Evolutionary conservation across 2,888 invertebrate genomes (phyloP).

Genomic region (Clitarchus hookeri): DNA sequence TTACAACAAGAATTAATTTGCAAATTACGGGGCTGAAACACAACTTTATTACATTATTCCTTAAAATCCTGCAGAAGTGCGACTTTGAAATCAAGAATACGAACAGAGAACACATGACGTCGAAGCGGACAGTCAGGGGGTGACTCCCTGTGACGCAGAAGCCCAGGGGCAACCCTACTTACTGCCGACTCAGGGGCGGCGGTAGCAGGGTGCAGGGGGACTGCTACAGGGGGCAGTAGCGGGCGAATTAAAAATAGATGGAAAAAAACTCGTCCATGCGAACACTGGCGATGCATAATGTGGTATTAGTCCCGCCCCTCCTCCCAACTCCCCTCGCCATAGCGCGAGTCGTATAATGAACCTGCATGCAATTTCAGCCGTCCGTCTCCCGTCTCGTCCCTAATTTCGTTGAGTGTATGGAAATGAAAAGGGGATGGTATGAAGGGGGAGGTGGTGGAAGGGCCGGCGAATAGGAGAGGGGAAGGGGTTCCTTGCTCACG

Average conservation of each 20-base stretch:
- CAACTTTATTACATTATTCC: too few species aligned
- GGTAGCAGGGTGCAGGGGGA: neutral
- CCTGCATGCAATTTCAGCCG: constrained; percentile 33
- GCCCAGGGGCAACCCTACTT: neutral
- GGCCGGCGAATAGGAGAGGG: neutral
- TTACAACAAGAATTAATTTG: too few species aligned
- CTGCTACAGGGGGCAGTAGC: constrained; percentile 10
- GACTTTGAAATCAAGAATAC: too few species aligned
- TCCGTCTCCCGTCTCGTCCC: constrained; percentile 32
- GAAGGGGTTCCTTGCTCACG: neutral
- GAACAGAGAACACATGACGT: too few species aligned
- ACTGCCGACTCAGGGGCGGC: neutral
- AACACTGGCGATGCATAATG: constrained; percentile 34
- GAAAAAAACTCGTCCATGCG: neutral
- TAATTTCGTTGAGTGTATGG: constrained; percentile 38
- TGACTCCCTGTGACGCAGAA: neutral
- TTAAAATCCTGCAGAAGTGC: too few species aligned
- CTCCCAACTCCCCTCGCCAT: neutral
- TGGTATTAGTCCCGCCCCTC: constrained; percentile 27
- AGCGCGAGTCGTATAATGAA: constrained; percentile 30
- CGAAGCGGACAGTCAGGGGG: neutral
- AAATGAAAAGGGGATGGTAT: constrained; percentile 18
- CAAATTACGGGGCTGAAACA: too few species aligned
- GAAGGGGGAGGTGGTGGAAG: neutral
- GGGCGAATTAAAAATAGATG: constrained; percentile 33